Percentiles rank a stretch among this genome's conserved stretches.
Conservation (phyloP, 2,113 vertebrate species). For the Tretioscincus oriximinensis region DNA sequence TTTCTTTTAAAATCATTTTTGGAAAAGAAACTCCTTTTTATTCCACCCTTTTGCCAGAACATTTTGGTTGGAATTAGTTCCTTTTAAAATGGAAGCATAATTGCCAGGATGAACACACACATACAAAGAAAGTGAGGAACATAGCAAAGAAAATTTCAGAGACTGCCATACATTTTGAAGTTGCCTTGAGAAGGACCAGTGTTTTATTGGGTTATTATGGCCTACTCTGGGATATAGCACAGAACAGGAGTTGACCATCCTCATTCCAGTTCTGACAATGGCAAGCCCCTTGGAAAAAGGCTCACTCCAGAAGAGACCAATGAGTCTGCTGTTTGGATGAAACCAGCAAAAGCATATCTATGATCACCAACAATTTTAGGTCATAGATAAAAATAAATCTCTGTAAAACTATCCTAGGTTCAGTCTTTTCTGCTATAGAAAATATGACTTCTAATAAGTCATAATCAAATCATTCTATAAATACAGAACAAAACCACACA, state of each 20-base stretch:
- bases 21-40: neutral
- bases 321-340: neutral
- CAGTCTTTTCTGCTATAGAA: neutral
- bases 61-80: neutral
- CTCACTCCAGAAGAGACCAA: too few species aligned
- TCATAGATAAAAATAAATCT: neutral
- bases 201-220: too few species aligned
- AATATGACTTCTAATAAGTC: neutral
- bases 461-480: neutral
- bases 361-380: neutral
- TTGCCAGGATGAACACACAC: neutral
- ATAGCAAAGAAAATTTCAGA: neutral
- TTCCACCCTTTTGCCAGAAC: neutral
- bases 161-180: neutral
- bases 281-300: too few species aligned
- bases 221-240: too few species aligned
- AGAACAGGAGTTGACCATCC: too few species aligned
- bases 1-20: neutral
- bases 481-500: neutral
- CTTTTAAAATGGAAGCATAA: neutral
- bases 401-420: neutral
- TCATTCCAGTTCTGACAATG: too few species aligned
- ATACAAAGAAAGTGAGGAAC: neutral
- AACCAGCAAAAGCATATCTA: neutral
- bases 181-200: too few species aligned